Evolutionary conservation across 1,140 invertebrate genomes (phyloP).

Genomic region (Hyles vespertilio): DNA sequence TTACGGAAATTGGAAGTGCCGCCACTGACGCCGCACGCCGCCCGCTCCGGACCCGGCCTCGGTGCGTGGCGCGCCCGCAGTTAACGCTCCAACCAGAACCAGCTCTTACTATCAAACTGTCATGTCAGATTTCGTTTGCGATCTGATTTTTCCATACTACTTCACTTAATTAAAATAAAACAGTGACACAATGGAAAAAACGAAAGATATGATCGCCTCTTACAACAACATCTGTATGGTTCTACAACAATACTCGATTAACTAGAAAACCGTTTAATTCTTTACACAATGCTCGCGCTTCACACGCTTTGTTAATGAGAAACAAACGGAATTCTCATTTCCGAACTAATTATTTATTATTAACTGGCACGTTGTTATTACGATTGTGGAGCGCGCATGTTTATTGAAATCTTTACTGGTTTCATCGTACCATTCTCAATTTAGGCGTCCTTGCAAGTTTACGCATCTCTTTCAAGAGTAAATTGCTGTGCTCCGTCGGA

Average conservation of each 20-base stretch:
- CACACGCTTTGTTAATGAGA: conserved; percentile 50
- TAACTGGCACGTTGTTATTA: no score
- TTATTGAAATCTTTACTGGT: conserved; percentile 52
- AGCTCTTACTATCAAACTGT: no score
- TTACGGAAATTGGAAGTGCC: conserved; percentile 64
- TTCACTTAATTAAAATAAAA: no score
- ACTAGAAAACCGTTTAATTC: conserved; percentile 50
- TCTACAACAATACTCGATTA: conserved; percentile 29
- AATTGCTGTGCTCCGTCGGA: conserved; percentile 72
- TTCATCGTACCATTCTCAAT: conserved; percentile 60
- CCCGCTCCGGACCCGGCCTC: background rate
- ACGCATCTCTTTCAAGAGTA: conserved; percentile 71
- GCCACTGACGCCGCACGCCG: conserved; percentile 14
- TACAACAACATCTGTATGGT: conserved; percentile 4
- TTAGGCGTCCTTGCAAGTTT: conserved; percentile 69
- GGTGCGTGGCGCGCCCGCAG: no score
- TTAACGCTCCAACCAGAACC: no score
- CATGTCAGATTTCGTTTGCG: no score
- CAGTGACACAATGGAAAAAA: no score
- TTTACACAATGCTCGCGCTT: conserved; percentile 42
- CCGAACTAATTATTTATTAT: conserved; percentile 9
- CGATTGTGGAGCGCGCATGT: background rate
- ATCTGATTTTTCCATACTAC: no score
- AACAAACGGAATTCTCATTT: conserved; percentile 36
- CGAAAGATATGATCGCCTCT: conserved; percentile 1